These are phyloP conservation scores for Cebidichthys violaceus DNA, from an alignment of 2,113 vertebrate genomes.

Conservation along the genomic window DNA sequence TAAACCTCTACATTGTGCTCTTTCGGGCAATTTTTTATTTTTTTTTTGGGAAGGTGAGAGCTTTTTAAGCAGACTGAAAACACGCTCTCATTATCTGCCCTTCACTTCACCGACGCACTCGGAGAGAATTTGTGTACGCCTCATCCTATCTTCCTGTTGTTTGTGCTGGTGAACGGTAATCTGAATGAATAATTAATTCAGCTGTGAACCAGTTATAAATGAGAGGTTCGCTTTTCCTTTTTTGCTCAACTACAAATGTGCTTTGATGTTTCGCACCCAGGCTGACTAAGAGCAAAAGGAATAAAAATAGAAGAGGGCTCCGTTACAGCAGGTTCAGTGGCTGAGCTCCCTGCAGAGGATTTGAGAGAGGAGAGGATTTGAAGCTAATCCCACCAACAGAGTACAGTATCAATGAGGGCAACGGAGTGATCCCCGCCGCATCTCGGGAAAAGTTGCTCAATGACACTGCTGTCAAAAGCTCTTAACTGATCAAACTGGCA, in stretches of 20 bases:
- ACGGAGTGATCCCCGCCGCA: constrained; percentile 57
- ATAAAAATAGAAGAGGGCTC: constrained; percentile 71
- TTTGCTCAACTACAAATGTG: constrained; percentile 60
- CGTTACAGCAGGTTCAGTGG: constrained; percentile 73
- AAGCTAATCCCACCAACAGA: constrained; percentile 75
- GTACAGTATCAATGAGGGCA: constrained; percentile 77
- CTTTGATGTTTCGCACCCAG: constrained; percentile 74
- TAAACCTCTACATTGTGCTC: constrained; percentile 44
- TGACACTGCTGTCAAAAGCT: constrained; percentile 63
- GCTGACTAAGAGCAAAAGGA: constrained; percentile 61
- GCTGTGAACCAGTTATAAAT: constrained; percentile 67
- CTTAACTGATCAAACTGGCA: constrained; percentile 70
- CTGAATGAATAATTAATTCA: constrained; percentile 77
- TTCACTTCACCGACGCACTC: constrained; percentile 50
- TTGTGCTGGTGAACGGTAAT: constrained; percentile 49
- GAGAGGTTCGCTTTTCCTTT: constrained; percentile 64
- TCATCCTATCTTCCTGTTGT: constrained; percentile 61
- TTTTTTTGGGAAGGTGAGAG: constrained; percentile 47
- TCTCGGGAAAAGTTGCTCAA: constrained; percentile 56
- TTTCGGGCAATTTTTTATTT: neutral
- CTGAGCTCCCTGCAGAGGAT: constrained; percentile 67
- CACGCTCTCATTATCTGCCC: constrained; percentile 64
- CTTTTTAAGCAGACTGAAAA: constrained; percentile 45
- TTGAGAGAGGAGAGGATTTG: constrained; percentile 74
- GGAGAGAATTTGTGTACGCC: constrained; percentile 43